phyloP scores from a whole-genome alignment of 2,888 invertebrate genomes.

The Hypercompe scribonia region DNA sequence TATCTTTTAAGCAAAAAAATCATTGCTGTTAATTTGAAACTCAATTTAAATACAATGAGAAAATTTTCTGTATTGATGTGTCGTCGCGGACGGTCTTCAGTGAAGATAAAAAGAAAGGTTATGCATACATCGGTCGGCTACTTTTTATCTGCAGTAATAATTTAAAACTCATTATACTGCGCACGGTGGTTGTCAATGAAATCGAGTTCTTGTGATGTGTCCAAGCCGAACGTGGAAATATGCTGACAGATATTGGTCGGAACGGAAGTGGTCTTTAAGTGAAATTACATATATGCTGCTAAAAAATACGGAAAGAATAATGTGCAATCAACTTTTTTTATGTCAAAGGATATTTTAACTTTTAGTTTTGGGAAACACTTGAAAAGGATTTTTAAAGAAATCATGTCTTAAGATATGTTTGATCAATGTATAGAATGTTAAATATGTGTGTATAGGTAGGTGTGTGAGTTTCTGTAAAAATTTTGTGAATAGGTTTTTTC shows the following conservation, averaged over 20 bases:
- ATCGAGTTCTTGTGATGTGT: conserved; percentile 85
- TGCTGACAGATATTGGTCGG: conserved; percentile 85
- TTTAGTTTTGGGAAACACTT: conserved; percentile 39
- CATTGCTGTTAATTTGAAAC: conserved; percentile 14
- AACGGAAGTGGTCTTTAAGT: conserved; percentile 83
- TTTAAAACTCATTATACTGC: conserved; percentile 85
- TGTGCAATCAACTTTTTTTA: conserved; percentile 71
- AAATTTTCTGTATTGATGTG: conserved; percentile 37
- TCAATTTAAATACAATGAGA: conserved; percentile 5
- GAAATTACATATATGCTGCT: conserved; percentile 82
- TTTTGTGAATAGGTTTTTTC: not conserved
- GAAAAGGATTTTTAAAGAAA: conserved; percentile 16
- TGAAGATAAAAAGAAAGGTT: conserved; percentile 79
- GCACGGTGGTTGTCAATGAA: conserved; percentile 83
- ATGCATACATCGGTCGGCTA: conserved; percentile 69
- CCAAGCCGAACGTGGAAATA: conserved; percentile 81
- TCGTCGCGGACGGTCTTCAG: conserved; percentile 65
- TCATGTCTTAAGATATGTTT: not conserved
- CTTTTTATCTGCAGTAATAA: conserved; percentile 85
- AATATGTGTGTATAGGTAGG: not conserved
- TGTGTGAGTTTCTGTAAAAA: conserved; percentile 5
- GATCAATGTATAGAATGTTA: not conserved
- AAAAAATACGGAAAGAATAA: conserved; percentile 80
- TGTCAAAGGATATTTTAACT: conserved; percentile 67
- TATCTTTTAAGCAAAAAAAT: conserved; percentile 27